Evolutionary conservation across 2,888 invertebrate species (phyloP).

Genomic region (Agrypnus murinus): DNA sequence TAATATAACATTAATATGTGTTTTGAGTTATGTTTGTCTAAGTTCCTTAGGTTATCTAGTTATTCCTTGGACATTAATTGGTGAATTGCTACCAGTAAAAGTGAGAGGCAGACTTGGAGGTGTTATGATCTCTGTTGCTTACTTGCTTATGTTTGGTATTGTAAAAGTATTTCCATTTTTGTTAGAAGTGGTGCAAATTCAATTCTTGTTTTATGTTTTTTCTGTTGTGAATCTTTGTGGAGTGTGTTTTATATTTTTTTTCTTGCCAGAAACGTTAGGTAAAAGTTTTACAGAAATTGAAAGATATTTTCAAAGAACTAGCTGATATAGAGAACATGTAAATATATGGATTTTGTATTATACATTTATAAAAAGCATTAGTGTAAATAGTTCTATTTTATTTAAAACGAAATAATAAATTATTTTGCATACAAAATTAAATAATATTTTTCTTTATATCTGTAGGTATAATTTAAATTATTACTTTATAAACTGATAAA

Average conservation of each 20-base stretch:
- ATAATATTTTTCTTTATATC: too few species aligned
- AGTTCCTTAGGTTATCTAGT: conserved; percentile 74
- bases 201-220: conserved; percentile 72
- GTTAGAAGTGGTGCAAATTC: conserved; percentile 68
- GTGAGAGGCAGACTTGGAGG: conserved; percentile 74
- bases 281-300: conserved; percentile 75
- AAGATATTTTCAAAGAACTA: conserved; percentile 65
- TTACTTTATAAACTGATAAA: too few species aligned
- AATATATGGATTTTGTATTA: background rate
- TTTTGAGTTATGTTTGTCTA: conserved; percentile 73
- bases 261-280: conserved; percentile 76
- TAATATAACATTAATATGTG: conserved; percentile 70
- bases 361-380: too few species aligned
- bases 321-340: background rate
- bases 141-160: conserved; percentile 73
- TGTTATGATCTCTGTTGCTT: conserved; percentile 72
- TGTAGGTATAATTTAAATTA: too few species aligned
- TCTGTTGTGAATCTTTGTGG: conserved; percentile 70
- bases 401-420: too few species aligned
- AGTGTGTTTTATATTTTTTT: conserved; percentile 71
- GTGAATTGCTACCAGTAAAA: conserved; percentile 73
- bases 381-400: too few species aligned
- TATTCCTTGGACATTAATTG: conserved; percentile 76
- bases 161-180: conserved; percentile 73
- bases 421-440: too few species aligned